These are phyloP conservation scores for Odontophorus gujanensis DNA, from an alignment of 2,113 vertebrate species.

Conservation along the genomic window DNA sequence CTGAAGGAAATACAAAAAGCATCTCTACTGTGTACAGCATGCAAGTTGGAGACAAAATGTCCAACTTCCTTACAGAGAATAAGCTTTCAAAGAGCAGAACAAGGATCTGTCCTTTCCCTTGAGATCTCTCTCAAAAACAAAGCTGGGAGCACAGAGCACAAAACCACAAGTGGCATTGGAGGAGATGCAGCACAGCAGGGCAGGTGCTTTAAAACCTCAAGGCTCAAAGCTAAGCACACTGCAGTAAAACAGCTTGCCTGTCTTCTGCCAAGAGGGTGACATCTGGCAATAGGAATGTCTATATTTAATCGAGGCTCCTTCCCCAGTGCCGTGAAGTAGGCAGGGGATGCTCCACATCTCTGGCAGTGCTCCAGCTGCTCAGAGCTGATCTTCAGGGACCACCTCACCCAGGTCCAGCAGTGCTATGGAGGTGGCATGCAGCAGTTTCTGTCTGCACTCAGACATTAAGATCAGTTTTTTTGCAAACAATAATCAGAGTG, in stretches of 20 bases:
- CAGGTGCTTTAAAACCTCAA: not conserved
- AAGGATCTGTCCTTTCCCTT: not conserved
- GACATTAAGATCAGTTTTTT: not conserved
- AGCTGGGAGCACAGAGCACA: not conserved
- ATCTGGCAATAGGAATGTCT: not conserved
- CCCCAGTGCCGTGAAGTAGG: not conserved
- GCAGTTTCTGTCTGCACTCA: not conserved
- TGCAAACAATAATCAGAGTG: not conserved
- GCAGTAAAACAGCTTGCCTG: not conserved
- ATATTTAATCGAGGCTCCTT: not conserved
- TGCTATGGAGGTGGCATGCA: conserved; percentile 25
- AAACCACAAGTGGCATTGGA: accelerated
- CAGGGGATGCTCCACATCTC: not conserved
- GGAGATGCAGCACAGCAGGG: not conserved
- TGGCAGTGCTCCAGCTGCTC: not conserved
- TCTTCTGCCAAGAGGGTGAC: not conserved
- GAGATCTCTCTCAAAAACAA: not conserved
- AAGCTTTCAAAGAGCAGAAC: not conserved
- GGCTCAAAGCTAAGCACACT: not conserved
- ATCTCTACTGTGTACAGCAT: too few species aligned
- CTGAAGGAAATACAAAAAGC: not conserved
- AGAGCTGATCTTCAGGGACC: not conserved
- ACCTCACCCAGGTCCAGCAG: not conserved
- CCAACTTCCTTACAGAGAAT: not conserved
- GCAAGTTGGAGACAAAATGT: not conserved